A percentile compares a stretch with the other conserved stretches of the same genome.
Evolutionary conservation across 2,888 invertebrate genomes (phyloP).

Genomic region (Abscondita cerata): DNA sequence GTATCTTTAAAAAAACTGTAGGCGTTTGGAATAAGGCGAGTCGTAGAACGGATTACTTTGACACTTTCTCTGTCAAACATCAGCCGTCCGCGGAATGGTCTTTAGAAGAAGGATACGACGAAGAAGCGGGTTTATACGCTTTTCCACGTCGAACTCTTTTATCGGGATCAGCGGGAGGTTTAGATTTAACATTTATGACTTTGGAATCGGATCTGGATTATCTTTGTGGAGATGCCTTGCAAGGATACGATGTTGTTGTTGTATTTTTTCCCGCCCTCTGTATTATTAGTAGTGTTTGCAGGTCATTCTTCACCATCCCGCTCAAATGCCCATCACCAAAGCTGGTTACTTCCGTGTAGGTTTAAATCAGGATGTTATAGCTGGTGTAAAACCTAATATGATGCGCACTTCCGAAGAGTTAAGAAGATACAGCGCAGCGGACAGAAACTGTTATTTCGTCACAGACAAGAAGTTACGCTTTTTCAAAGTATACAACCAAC

Average conservation of each 20-base stretch:
- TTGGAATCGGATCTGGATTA: slow-evolving; percentile 63
- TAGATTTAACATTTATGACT: slow-evolving; percentile 11
- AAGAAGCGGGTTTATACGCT: slow-evolving; percentile 61
- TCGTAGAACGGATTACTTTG: slow-evolving; percentile 24
- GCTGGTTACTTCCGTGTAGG: slow-evolving; percentile 76
- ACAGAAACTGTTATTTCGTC: slow-evolving; percentile 74
- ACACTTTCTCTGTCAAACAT: slow-evolving; percentile 49
- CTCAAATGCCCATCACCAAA: slow-evolving; percentile 70
- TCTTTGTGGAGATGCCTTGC: slow-evolving; percentile 57
- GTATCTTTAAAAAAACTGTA: slow-evolving; percentile 26
- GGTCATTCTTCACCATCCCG: slow-evolving; percentile 73
- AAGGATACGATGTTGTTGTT: slow-evolving; percentile 22
- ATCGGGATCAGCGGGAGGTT: slow-evolving; percentile 16
- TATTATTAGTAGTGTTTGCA: slow-evolving; percentile 47
- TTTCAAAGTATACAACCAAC: slow-evolving; percentile 74
- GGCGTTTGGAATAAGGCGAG: neutral
- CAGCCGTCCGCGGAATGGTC: slow-evolving; percentile 62
- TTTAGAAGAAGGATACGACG: slow-evolving; percentile 69
- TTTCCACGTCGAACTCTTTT: slow-evolving; percentile 65
- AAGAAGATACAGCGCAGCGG: slow-evolving; percentile 67
- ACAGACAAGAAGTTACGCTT: slow-evolving; percentile 68
- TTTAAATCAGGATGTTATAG: slow-evolving; percentile 72
- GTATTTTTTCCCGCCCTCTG: slow-evolving; percentile 43
- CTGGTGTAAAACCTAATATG: slow-evolving; percentile 77
- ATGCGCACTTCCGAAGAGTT: slow-evolving; percentile 75